Conservation (phyloP, 2,888 invertebrate genomes). For the Euplexia lucipara region DNA sequence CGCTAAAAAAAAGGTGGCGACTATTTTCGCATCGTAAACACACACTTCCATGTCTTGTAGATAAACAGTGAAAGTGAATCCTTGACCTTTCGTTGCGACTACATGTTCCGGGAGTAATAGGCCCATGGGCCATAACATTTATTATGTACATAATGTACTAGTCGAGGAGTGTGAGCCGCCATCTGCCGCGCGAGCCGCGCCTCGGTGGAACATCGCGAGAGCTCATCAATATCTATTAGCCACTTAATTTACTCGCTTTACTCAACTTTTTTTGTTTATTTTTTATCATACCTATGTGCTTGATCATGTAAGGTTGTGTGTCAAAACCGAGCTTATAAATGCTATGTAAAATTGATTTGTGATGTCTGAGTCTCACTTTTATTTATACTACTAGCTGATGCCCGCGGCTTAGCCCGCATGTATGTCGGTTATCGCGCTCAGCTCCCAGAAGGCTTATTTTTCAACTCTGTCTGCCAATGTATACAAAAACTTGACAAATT, state of each 20-base stretch:
- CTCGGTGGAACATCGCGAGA: constrained; percentile 53
- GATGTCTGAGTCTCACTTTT: background rate
- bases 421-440: too few relatives aligned
- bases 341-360: background rate
- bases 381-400: too few relatives aligned
- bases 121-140: constrained; percentile 7
- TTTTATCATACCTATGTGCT: constrained; percentile 13
- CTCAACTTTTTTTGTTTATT: constrained; percentile 44
- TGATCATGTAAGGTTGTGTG: background rate
- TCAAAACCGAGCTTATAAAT: background rate
- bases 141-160: constrained; percentile 23
- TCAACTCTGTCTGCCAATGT: too few relatives aligned
- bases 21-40: constrained; percentile 29
- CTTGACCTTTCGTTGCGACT: constrained; percentile 13
- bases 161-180: constrained; percentile 2
- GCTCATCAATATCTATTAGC: constrained; percentile 62
- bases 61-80: background rate
- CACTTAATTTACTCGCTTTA: constrained; percentile 52
- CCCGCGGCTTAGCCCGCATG: too few relatives aligned
- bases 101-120: background rate
- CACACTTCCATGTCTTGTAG: constrained; percentile 2
- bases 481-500: too few relatives aligned
- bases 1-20: background rate
- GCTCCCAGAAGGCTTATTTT: too few relatives aligned
- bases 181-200: background rate